Evolutionary conservation across 2,797 vertebrate genomes (phyloP).

Genomic region (Petrocephalus sullivani): DNA sequence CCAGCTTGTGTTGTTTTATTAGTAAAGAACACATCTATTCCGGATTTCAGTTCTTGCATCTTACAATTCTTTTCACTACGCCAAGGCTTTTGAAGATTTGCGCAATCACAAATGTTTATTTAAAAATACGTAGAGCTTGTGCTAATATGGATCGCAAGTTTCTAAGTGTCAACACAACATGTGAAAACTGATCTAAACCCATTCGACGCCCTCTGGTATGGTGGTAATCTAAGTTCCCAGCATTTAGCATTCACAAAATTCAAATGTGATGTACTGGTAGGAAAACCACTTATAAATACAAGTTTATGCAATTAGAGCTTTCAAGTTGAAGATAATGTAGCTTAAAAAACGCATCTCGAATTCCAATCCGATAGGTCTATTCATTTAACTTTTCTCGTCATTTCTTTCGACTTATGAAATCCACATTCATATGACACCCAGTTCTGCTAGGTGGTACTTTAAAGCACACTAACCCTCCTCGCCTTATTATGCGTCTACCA

Average conservation of each 20-base stretch:
- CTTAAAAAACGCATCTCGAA: neutral
- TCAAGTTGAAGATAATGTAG: neutral
- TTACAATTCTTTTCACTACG: neutral
- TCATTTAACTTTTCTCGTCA: neutral
- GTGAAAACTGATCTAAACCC: neutral
- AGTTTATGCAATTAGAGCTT: neutral
- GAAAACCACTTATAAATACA: neutral
- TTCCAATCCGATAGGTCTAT: neutral
- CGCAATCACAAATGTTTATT: neutral
- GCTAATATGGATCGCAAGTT: neutral
- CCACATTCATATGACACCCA: neutral
- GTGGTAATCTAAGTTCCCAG: neutral
- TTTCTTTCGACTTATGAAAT: neutral
- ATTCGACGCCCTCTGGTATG: neutral
- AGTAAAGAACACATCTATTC: neutral
- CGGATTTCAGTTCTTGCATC: neutral
- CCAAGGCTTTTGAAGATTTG: neutral
- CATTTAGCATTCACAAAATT: neutral
- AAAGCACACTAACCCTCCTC: neutral
- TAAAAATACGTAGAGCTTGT: neutral
- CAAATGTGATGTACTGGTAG: neutral
- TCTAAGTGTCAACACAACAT: neutral
- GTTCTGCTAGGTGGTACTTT: neutral
- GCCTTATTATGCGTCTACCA: neutral
- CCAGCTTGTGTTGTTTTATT: neutral